Conservation (phyloP, 30 jellyfish, hydroid and myxozoan species). For the Turritopsis dohrnii region DNA sequence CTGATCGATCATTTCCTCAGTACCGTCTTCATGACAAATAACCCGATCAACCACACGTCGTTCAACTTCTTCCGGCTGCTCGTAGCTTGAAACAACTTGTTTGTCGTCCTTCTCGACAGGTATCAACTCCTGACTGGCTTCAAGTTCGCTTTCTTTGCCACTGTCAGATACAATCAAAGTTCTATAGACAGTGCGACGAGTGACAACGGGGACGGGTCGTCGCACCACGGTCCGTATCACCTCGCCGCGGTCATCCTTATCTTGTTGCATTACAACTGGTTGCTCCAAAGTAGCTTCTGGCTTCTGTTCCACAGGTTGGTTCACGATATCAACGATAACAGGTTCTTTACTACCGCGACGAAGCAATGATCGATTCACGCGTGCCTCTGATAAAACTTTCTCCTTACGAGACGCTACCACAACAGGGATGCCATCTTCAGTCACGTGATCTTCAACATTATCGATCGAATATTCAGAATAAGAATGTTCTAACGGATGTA, state of each 20-base stretch:
- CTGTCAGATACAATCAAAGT: slow-evolving; percentile 37
- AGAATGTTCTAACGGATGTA: slow-evolving; percentile 14
- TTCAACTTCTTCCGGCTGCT: slow-evolving; percentile 34
- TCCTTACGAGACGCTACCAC: slow-evolving; percentile 9
- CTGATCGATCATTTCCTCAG: slow-evolving; percentile 37
- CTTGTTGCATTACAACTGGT: not conserved
- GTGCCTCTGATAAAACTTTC: not conserved
- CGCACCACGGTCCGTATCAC: slow-evolving; percentile 3
- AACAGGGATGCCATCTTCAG: slow-evolving; percentile 15
- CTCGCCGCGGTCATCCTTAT: slow-evolving; percentile 8
- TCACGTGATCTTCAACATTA: not conserved
- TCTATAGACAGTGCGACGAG: slow-evolving; percentile 71
- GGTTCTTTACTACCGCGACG: slow-evolving; percentile 7
- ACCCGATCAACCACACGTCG: slow-evolving; percentile 46
- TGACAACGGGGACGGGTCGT: slow-evolving; percentile 73
- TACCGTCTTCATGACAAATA: slow-evolving; percentile 42
- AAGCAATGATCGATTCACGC: slow-evolving; percentile 3
- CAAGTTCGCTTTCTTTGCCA: slow-evolving; percentile 28
- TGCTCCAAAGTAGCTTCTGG: not conserved
- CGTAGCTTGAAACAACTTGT: slow-evolving; percentile 17
- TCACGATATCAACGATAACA: slow-evolving; percentile 15
- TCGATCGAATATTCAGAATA: slow-evolving; percentile 7
- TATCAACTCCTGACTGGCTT: slow-evolving; percentile 37
- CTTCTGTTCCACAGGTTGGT: slow-evolving; percentile 24
- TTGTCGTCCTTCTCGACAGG: slow-evolving; percentile 26